A percentile compares a stretch with the other conserved stretches of the same genome.
phyloP scores from a whole-genome alignment of 2,888 invertebrate species.

The Dicycla oo region DNA sequence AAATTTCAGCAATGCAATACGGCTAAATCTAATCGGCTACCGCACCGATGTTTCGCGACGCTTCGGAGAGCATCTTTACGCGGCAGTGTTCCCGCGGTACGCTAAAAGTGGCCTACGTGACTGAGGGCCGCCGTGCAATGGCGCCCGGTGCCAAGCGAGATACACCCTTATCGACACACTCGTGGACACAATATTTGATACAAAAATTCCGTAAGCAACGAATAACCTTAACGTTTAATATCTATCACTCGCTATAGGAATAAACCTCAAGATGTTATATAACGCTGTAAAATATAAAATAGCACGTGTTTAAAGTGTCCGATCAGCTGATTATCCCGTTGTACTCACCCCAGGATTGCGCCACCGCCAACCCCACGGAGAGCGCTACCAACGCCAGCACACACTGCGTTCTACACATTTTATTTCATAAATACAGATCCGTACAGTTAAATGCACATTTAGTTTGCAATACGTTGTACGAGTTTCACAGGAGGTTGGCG shows the following conservation, averaged over 20 bases:
- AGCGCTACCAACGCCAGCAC: slow-evolving; percentile 77
- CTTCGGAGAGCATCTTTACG: slow-evolving; percentile 67
- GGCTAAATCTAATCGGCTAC: slow-evolving; percentile 60
- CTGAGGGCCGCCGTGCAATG: slow-evolving; percentile 85
- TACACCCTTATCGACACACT: slow-evolving; percentile 85
- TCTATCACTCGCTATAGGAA: slow-evolving; percentile 29
- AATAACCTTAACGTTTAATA: slow-evolving; percentile 43
- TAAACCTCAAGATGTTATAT: slow-evolving; percentile 75
- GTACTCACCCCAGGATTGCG: slow-evolving; percentile 86
- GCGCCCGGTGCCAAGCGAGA: slow-evolving; percentile 88
- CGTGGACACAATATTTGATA: slow-evolving; percentile 55
- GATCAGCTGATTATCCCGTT: slow-evolving; percentile 83
- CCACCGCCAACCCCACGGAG: slow-evolving; percentile 76
- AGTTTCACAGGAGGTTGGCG: slow-evolving; percentile 84
- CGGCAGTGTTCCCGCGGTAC: slow-evolving; percentile 72
- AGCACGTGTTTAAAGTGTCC: slow-evolving; percentile 80
- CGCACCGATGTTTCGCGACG: slow-evolving; percentile 40
- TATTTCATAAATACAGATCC: slow-evolving; percentile 82
- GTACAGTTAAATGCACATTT: slow-evolving; percentile 81
- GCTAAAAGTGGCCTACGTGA: slow-evolving; percentile 89
- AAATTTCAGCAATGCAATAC: slow-evolving; percentile 74
- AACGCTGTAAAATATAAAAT: slow-evolving; percentile 73
- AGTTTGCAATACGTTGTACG: slow-evolving; percentile 74
- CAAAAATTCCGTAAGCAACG: slow-evolving; percentile 47
- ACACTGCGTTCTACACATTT: slow-evolving; percentile 85